phyloP scores from a whole-genome alignment of 2,888 invertebrate genomes.

The Agonum fuliginosum region DNA sequence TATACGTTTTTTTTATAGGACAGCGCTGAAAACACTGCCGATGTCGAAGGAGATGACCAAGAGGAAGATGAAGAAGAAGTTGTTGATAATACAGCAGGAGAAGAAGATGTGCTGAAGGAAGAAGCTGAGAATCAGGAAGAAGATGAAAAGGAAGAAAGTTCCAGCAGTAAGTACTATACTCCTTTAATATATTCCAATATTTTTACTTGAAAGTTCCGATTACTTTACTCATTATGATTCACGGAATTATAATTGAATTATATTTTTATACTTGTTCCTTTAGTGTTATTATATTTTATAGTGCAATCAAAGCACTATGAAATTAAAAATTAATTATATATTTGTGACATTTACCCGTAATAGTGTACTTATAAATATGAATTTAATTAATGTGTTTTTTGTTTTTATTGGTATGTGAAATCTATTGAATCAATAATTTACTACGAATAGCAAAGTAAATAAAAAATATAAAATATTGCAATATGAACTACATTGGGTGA shows the following conservation, averaged over 20 bases:
- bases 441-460: no score
- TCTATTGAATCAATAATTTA: no score
- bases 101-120: conserved; percentile 65
- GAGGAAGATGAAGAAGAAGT: conserved; percentile 67
- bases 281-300: no score
- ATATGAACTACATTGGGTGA: no score
- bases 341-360: no score
- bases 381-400: no score
- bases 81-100: conserved; percentile 64
- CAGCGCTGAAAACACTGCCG: conserved; percentile 65
- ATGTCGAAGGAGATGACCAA: conserved; percentile 68
- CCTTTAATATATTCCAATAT: not conserved
- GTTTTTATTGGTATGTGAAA: no score
- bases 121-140: conserved; percentile 63
- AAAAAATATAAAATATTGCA: no score
- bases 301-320: no score
- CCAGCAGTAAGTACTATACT: conserved; percentile 66
- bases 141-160: conserved; percentile 68
- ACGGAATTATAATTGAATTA: not conserved
- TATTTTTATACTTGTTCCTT: conserved; percentile 7
- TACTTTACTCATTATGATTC: not conserved
- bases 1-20: conserved; percentile 38
- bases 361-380: no score
- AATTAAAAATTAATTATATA: no score
- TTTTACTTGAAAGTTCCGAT: not conserved